These are phyloP conservation scores for Hypomecis atomaria DNA, from an alignment of 2,888 invertebrate species.

Conservation along the genomic window DNA sequence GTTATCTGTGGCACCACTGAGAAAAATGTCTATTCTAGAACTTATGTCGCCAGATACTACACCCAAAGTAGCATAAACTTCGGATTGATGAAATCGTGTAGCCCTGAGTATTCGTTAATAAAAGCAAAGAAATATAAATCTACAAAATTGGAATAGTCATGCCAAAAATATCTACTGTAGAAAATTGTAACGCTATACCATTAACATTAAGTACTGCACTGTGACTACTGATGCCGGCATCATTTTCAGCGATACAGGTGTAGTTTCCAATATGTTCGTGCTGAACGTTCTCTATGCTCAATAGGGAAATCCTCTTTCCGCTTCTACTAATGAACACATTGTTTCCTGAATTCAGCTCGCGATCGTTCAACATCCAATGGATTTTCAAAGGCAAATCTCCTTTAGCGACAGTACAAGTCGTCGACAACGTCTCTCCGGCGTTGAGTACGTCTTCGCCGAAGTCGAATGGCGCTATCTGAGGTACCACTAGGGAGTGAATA, in stretches of 20 bases:
- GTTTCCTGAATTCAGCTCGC: constrained; percentile 66
- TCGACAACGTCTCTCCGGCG: constrained; percentile 89
- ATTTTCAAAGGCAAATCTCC: constrained; percentile 89
- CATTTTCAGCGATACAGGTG: constrained; percentile 86
- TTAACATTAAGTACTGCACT: constrained; percentile 87
- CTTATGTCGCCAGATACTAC: not conserved
- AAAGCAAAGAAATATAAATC: constrained; percentile 10
- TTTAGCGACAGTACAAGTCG: constrained; percentile 88
- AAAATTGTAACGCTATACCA: constrained; percentile 73
- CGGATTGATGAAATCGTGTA: not conserved
- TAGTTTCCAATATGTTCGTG: constrained; percentile 86
- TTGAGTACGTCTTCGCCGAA: constrained; percentile 89
- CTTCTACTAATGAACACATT: constrained; percentile 46
- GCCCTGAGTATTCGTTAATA: not conserved
- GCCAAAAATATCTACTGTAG: constrained; percentile 15
- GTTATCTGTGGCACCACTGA: constrained; percentile 89
- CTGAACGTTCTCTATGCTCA: constrained; percentile 85
- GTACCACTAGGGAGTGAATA: constrained; percentile 80
- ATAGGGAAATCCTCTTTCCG: constrained; percentile 68
- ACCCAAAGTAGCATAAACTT: not conserved
- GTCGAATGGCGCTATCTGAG: constrained; percentile 89
- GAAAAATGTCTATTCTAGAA: constrained; percentile 16
- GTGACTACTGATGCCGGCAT: constrained; percentile 86
- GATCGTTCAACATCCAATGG: constrained; percentile 88
- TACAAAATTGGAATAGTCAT: constrained; percentile 11